Evolutionary conservation across 2,888 invertebrate genomes (phyloP).

Genomic region (Oscheius sp.): DNA sequence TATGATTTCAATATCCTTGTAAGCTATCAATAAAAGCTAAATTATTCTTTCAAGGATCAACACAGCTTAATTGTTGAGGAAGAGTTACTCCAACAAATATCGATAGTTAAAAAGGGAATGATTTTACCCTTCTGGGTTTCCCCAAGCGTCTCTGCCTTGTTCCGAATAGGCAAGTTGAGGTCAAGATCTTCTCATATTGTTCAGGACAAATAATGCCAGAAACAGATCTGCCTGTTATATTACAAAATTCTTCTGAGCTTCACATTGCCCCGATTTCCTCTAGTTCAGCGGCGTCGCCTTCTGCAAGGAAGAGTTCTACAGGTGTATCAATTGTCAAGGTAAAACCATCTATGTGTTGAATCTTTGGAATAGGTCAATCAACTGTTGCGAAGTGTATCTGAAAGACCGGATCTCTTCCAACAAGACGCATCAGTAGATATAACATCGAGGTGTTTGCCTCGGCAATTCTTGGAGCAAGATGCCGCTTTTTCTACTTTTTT

Average conservation of each 20-base stretch:
- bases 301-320: too few species aligned
- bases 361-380: constrained; percentile 18
- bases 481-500: background rate
- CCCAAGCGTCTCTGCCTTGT: constrained; percentile 45
- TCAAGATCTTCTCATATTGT: too few species aligned
- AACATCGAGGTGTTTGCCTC: constrained; percentile 1
- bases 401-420: background rate
- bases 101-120: constrained; percentile 56
- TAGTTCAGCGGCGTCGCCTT: constrained; percentile 4
- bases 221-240: constrained; percentile 40
- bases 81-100: constrained; percentile 58
- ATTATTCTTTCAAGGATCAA: constrained; percentile 34
- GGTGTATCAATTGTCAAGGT: background rate
- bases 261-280: constrained; percentile 37
- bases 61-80: constrained; percentile 50
- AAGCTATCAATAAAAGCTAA: background rate
- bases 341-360: too few species aligned
- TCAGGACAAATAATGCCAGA: constrained; percentile 48
- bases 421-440: background rate
- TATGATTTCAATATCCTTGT: constrained; percentile 55
- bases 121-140: constrained; percentile 55
- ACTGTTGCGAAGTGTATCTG: constrained; percentile 1
- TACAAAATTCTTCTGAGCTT: constrained; percentile 48
- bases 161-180: constrained; percentile 57
- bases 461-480: background rate